Evolutionary conservation across 2,888 invertebrate species (phyloP), one percentile per base, ranked within the genome.

Genomic region (Thecocarcelia acutangulata): DNA sequence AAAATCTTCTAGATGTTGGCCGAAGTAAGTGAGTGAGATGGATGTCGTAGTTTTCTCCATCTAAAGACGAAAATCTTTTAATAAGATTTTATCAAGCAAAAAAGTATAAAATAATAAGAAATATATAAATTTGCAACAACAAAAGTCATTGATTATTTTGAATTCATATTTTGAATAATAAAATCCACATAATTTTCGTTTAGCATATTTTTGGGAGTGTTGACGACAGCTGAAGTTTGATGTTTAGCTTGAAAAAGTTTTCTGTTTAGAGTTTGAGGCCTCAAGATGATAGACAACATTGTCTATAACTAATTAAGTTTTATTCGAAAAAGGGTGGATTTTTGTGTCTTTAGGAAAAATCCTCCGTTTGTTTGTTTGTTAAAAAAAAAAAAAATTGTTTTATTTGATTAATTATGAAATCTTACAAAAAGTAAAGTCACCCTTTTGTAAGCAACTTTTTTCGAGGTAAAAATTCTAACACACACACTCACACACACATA

Each of bases 231-330:
- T 64, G 64, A 70, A 70, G 40, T 79, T 78, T 79, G 78, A 66
- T 59, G 63, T 24, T 66, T 63, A 33, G 33, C 24, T 46, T 33
- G 21, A 37, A 61, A 69, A 69, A 69, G 12, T 40, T 69, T 63
- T 61, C 9, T 19, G 24, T 15, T 59, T 33, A 4, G 44, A 75
- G 80, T 58, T 61, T 70, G 70, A 61, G 59, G 44, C 50, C 40
- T 61, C n/a, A 64, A 66, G 70, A 69, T 74, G 78, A 77, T 81
- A 69, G 73, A 50, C 77, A 74, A 54, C 46, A 63, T 82, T 78
- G 82, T 82, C 82, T 82, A 82, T 70, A 82, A 82, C 78, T 82
- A 82, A 82, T 82, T 82, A 70, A 82, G 74, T 82, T 82, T 59
- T 48, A 21, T 48, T 72, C 56, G 13, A 42, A 73, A 56, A 59